phyloP scores from a whole-genome alignment of 2,797 vertebrate genomes.

The Microctenopoma stevenorrisi region DNA sequence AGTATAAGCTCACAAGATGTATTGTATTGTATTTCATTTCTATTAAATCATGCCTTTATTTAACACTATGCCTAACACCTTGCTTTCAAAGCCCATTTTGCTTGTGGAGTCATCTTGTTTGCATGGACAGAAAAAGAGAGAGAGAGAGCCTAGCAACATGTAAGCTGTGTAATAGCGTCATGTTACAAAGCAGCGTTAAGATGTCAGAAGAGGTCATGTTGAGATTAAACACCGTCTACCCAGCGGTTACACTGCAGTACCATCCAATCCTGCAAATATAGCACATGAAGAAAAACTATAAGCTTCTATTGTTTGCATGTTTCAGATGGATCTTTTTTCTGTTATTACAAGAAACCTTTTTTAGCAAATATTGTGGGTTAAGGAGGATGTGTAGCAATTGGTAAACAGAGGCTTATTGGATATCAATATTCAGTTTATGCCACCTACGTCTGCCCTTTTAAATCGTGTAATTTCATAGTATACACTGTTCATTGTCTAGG shows the following conservation, averaged over 20 bases:
- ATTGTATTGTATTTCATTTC: slow-evolving; percentile 72
- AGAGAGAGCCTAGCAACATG: slow-evolving; percentile 72
- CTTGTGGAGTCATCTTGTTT: slow-evolving; percentile 71
- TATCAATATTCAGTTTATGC: slow-evolving; percentile 40
- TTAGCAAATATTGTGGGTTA: slow-evolving; percentile 5
- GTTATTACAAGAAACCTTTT: slow-evolving; percentile 18
- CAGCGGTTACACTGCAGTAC: slow-evolving; percentile 48
- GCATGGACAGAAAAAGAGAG: slow-evolving; percentile 56
- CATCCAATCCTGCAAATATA: slow-evolving; percentile 13
- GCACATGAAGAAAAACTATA: slow-evolving; percentile 21
- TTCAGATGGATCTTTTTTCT: slow-evolving; percentile 33
- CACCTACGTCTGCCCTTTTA: background rate
- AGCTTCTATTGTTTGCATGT: slow-evolving; percentile 5
- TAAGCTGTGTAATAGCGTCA: slow-evolving; percentile 70
- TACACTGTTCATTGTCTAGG: slow-evolving; percentile 13
- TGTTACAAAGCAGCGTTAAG: slow-evolving; percentile 74
- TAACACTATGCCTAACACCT: slow-evolving; percentile 65
- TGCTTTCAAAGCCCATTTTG: slow-evolving; percentile 58
- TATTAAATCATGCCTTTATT: slow-evolving; percentile 67
- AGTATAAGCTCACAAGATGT: slow-evolving; percentile 40
- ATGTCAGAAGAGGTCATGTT: slow-evolving; percentile 71
- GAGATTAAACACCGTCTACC: slow-evolving; percentile 65
- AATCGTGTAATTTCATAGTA: slow-evolving; percentile 12
- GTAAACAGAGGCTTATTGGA: slow-evolving; percentile 31
- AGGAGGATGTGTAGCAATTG: slow-evolving; percentile 12